These are phyloP conservation scores for Nephrocerus scutellatus DNA, from an alignment of 2,888 invertebrate species.

Conservation along the genomic window DNA sequence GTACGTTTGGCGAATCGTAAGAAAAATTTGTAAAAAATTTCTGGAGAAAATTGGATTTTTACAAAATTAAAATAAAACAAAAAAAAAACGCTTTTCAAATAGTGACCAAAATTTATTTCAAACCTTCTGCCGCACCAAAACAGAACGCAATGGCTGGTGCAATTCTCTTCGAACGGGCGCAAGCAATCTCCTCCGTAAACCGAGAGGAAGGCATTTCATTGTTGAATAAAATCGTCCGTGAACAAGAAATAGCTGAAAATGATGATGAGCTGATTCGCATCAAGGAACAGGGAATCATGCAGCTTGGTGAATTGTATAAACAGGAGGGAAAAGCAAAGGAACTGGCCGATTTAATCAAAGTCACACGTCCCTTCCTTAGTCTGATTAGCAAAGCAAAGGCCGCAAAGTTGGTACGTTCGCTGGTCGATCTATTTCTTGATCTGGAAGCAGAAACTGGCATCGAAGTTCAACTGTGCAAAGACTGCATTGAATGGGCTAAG, in stretches of 20 bases:
- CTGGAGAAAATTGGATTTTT: too few species aligned
- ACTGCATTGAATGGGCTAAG: constrained; percentile 99
- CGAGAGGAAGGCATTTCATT: constrained; percentile 68
- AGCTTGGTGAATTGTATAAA: constrained; percentile 86
- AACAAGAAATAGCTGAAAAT: constrained; percentile 68
- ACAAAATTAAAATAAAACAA: too few species aligned
- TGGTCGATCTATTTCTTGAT: constrained; percentile 96
- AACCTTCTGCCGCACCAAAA: too few species aligned
- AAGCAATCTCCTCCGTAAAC: constrained; percentile 66
- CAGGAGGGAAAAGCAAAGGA: constrained; percentile 90
- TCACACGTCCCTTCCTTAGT: constrained; percentile 89
- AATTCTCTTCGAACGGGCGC: constrained; percentile 80
- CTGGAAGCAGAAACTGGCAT: constrained; percentile 94
- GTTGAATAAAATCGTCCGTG: constrained; percentile 70
- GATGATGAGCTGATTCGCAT: constrained; percentile 86
- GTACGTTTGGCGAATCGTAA: too few species aligned
- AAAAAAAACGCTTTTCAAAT: too few species aligned
- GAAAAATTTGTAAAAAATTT: too few species aligned
- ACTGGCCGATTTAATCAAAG: constrained; percentile 85
- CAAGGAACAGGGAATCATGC: constrained; percentile 90
- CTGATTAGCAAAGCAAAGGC: constrained; percentile 98
- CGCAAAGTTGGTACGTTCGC: constrained; percentile 90
- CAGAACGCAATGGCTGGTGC: constrained; percentile 81
- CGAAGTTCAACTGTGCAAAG: constrained; percentile 87
- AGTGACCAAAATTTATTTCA: too few species aligned